Base-by-base conservation (phyloP, 2,113 vertebrate species). In the Oncorhynchus gorbuscha region DNA sequence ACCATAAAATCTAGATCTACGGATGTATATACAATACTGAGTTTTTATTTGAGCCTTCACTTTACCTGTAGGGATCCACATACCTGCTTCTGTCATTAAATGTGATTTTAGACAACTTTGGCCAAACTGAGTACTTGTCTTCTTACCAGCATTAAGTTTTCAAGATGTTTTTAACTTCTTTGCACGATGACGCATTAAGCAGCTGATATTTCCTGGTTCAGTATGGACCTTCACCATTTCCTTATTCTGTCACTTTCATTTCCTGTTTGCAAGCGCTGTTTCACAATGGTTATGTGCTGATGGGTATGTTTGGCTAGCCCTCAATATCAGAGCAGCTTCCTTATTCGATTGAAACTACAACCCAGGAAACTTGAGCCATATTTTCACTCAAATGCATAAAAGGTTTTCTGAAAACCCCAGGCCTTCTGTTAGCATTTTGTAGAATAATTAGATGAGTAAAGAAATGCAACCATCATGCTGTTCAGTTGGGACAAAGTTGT, bases 401-500 rank as follows among this genome's bases (percentile, higher is more conserved):
- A 55, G 14, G 51, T 18, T 55, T 55, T 55, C 51, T 55, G 51
- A 55, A 45, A 55, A 18, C 14, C 16, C 12, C 51, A 14, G 13
- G 51, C 51, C 16, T 18, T 2, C 51, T 18, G 59, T 62, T 22
- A 24, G 20, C 20, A 8, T 20, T 22, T n/a, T 3, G 3, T 24
- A 1, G n/a, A 62, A 62, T 24, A 11, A 62, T 62, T 22, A 7
- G 59, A 62, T 24, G n/a, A 62, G n/a, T 62, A 70, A 70, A 70
- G 20, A 76, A 70, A 62, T 32, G 32, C 51, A 18, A 30, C 75
- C 8, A 45, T 12, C 2, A 45, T 66, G 22, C 32, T 35, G 68
- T 76, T 70, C 30, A 71, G 62, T 71, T 76, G 69, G 62, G 67
- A 79, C 78, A 66, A 55, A 39, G 67, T 22, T 55, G 67, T 35